phyloP scores from a whole-genome alignment of 2,888 invertebrate genomes.

The Graphium colonna region DNA sequence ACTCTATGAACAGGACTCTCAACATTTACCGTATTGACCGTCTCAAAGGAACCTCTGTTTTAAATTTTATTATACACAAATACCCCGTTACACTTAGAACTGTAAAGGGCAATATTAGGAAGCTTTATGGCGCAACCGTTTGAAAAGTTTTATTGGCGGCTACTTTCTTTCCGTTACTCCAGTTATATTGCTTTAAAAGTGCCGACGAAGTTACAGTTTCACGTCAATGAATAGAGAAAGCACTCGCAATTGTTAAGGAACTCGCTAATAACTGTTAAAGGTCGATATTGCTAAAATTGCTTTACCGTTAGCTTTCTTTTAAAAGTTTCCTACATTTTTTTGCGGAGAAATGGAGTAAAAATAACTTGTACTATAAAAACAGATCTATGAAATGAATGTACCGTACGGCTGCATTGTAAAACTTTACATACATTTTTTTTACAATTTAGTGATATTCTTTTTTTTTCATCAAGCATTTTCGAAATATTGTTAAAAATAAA shows the following conservation, averaged over 20 bases:
- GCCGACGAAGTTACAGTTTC: conserved; percentile 55
- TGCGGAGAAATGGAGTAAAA: no score
- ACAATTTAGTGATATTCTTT: no score
- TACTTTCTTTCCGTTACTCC: conserved; percentile 47
- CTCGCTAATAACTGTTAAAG: conserved; percentile 5
- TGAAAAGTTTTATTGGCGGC: conserved; percentile 37
- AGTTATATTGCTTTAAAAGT: conserved; percentile 54
- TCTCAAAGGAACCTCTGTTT: background rate
- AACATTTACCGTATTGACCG: background rate
- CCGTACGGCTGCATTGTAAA: no score
- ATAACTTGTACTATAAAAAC: no score
- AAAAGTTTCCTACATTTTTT: no score
- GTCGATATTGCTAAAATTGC: conserved; percentile 13
- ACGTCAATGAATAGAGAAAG: conserved; percentile 18
- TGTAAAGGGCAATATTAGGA: conserved; percentile 29
- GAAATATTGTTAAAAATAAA: no score
- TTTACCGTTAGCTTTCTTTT: conserved; percentile 5
- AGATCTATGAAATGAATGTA: no score
- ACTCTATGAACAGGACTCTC: no score
- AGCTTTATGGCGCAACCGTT: conserved; percentile 36
- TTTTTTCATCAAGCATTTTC: no score
- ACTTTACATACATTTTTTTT: no score
- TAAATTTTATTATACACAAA: conserved; percentile 1
- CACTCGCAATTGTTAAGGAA: conserved; percentile 6
- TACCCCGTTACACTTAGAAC: conserved; percentile 33